These are phyloP conservation scores for Sebastes ruberrimus DNA, from an alignment of 2,797 vertebrate species.

Conservation along the genomic window DNA sequence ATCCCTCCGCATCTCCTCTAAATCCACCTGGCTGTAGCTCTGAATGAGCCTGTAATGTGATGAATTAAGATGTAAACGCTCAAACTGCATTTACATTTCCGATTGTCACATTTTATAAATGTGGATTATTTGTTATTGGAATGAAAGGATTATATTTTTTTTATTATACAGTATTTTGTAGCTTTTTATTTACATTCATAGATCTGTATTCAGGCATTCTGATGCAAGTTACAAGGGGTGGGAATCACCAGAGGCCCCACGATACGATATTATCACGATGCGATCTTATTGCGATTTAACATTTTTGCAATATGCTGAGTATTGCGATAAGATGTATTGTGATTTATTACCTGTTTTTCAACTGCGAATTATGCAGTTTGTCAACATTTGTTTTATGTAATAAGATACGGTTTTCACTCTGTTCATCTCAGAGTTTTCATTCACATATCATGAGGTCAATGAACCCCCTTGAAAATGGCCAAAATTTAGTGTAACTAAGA, in stretches of 20 bases:
- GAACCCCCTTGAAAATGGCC: no score
- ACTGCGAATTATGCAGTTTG: fast-evolving
- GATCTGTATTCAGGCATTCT: not conserved
- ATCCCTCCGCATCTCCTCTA: constrained; percentile 76
- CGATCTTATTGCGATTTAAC: no score
- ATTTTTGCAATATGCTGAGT: no score
- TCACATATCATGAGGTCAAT: no score
- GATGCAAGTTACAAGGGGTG: not conserved
- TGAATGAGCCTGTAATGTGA: constrained; percentile 69
- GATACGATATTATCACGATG: fast-evolving
- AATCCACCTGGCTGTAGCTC: constrained; percentile 76
- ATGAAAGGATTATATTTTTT: constrained; percentile 16
- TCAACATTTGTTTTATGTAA: no score
- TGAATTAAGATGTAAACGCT: constrained; percentile 65
- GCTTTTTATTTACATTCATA: not conserved
- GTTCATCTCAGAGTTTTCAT: no score
- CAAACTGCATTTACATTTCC: constrained; percentile 54
- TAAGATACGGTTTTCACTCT: no score
- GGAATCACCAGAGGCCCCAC: no score
- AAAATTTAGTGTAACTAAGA: no score
- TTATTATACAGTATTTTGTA: not conserved
- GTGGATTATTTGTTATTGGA: constrained; percentile 17
- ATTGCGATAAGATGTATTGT: no score
- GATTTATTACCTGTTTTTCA: no score
- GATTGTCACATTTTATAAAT: constrained; percentile 15